phyloP scores from a whole-genome alignment of 2,888 invertebrate genomes.

The Mesorhabditis spiculigera region DNA sequence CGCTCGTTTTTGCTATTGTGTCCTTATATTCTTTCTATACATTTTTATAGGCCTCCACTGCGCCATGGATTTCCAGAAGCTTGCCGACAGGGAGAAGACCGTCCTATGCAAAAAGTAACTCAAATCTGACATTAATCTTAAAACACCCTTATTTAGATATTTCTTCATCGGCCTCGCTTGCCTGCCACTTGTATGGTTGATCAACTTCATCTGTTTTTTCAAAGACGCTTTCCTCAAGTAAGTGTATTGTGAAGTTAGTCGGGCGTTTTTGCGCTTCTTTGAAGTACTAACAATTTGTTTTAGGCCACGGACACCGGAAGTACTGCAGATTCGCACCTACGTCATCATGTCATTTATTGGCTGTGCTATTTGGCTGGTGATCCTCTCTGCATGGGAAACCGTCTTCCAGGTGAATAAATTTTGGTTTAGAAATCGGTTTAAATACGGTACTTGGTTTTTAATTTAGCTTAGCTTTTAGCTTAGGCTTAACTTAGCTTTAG shows the following conservation, averaged over 20 bases:
- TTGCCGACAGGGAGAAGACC: background rate
- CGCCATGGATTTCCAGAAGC: background rate
- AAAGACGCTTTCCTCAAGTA: conserved; percentile 27
- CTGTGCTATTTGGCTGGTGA: conserved; percentile 23
- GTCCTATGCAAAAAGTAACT: background rate
- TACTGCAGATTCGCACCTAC: conserved; percentile 10
- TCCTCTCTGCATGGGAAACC: conserved; percentile 28
- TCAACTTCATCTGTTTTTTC: conserved; percentile 35
- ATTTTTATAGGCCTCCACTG: background rate
- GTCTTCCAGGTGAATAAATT: conserved; percentile 27
- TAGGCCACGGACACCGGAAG: background rate
- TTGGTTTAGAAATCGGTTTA: no score
- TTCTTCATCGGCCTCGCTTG: conserved; percentile 30
- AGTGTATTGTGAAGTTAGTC: background rate
- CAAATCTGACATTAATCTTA: background rate
- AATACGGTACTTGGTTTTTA: no score
- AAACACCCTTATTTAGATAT: conserved; percentile 23
- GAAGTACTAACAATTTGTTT: background rate
- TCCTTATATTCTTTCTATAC: background rate
- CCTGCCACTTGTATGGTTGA: conserved; percentile 33
- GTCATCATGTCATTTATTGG: conserved; percentile 24
- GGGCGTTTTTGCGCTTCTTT: no score
- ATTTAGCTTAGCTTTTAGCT: no score
- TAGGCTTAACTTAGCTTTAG: no score
- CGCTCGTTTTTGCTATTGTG: no score